A percentile compares a stretch with the other conserved stretches of the same genome.
These are phyloP conservation scores for Leucoraja ocellata DNA, from an alignment of 2,797 vertebrate genomes.

Conservation along the genomic window DNA sequence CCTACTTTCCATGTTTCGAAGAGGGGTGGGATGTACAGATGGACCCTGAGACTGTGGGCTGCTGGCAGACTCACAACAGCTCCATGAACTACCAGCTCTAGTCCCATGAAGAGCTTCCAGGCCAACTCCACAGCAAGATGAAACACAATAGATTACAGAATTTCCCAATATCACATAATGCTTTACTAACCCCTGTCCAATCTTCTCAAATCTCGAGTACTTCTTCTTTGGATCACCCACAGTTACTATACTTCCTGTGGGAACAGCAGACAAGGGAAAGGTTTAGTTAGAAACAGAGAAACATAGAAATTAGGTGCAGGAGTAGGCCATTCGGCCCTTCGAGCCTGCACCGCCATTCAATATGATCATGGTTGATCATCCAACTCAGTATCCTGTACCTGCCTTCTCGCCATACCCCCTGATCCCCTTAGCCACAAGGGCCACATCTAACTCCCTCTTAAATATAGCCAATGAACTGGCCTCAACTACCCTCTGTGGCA, in stretches of 20 bases:
- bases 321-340: too few species aligned
- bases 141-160: not conserved
- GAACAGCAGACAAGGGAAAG: slow-evolving; percentile 41
- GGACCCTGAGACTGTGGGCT: not conserved
- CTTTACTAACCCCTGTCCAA: slow-evolving; percentile 74
- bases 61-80: not conserved
- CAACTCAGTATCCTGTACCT: too few species aligned
- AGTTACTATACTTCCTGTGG: slow-evolving; percentile 74
- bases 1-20: too few species aligned
- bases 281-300: too few species aligned
- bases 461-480: too few species aligned
- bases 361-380: too few species aligned
- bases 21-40: not conserved
- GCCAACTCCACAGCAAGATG: not conserved
- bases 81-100: not conserved
- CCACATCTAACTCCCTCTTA: too few species aligned
- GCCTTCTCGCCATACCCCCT: too few species aligned
- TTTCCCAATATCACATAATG: not conserved
- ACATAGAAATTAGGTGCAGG: too few species aligned
- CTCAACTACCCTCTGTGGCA: too few species aligned
- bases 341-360: too few species aligned
- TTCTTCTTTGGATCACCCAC: slow-evolving; percentile 83
- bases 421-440: too few species aligned
- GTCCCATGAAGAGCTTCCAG: not conserved
- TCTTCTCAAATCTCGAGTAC: slow-evolving; percentile 80